Conservation (phyloP, 2,888 invertebrate genomes). For the Eugnorisma glareosa region DNA sequence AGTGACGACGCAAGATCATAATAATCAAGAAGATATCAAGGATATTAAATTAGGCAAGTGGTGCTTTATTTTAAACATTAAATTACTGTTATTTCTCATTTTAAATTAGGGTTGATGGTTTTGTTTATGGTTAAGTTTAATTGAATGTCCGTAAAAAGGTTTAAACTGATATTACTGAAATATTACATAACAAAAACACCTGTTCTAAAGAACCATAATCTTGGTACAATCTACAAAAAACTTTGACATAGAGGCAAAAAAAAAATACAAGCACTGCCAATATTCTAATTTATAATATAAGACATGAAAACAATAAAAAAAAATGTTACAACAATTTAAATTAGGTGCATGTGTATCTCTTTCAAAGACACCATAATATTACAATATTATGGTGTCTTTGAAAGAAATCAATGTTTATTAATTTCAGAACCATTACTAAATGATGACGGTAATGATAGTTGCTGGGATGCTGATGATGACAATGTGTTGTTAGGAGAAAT, state of each 20-base stretch:
- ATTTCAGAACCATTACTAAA: slow-evolving; percentile 75
- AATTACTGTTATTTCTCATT: not conserved
- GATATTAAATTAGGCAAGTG: slow-evolving; percentile 75
- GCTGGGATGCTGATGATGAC: slow-evolving; percentile 86
- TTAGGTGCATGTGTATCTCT: not conserved
- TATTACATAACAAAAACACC: not conserved
- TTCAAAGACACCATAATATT: not conserved
- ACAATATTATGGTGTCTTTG: too few relatives aligned
- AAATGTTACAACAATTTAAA: not conserved
- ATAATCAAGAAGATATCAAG: slow-evolving; percentile 64
- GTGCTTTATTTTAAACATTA: not conserved
- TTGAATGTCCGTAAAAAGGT: not conserved
- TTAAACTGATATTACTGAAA: not conserved
- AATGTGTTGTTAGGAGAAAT: slow-evolving; percentile 76
- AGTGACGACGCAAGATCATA: slow-evolving; percentile 57
- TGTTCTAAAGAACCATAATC: not conserved
- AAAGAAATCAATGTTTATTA: not conserved
- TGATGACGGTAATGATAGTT: slow-evolving; percentile 74
- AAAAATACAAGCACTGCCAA: not conserved
- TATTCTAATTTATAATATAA: not conserved
- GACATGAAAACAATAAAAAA: not conserved
- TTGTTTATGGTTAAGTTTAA: not conserved
- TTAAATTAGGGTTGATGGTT: not conserved
- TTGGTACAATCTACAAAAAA: slow-evolving; percentile 4
- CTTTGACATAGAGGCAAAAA: too few relatives aligned